A percentile compares a stretch with the other conserved stretches of the same genome.
Conservation (phyloP, 2,888 invertebrate species). For the Seladonia tumulorum region DNA sequence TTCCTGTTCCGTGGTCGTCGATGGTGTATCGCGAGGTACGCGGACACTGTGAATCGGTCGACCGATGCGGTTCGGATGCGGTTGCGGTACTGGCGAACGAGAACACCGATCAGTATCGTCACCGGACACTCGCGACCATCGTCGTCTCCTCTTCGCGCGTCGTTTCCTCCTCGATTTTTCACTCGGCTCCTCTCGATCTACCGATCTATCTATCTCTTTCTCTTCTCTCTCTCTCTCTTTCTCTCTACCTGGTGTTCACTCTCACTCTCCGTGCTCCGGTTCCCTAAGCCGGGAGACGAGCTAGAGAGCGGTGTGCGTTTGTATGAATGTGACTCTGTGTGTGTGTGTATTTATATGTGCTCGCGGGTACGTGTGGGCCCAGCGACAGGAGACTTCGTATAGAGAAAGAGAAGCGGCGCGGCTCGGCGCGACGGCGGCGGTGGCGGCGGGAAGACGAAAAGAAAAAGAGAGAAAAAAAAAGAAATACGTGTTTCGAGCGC, state of each 20-base stretch:
- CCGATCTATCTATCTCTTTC: neutral
- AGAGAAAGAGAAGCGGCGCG: constrained; percentile 1
- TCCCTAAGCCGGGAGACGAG: constrained; percentile 17
- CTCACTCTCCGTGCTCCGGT: constrained; percentile 12
- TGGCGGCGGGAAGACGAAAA: constrained; percentile 44
- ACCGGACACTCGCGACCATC: constrained; percentile 74
- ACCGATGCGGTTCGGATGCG: constrained; percentile 9
- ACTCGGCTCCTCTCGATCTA: neutral
- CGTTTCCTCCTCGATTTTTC: constrained; percentile 3
- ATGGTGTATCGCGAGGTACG: neutral
- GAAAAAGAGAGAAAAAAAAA: constrained; percentile 45
- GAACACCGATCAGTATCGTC: constrained; percentile 57
- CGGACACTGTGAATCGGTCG: neutral
- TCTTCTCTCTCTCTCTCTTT: neutral
- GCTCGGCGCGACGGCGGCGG: constrained; percentile 10
- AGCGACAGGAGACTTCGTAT: constrained; percentile 22
- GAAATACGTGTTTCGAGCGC: constrained; percentile 21
- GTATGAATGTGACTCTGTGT: neutral
- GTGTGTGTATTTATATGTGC: neutral
- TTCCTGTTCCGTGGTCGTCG: constrained; percentile 30
- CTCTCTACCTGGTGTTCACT: neutral
- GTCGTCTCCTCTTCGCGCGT: constrained; percentile 52
- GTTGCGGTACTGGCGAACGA: constrained; percentile 34
- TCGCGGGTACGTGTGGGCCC: neutral
- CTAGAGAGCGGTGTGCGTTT: neutral